Percentiles rank a stretch among this genome's conserved stretches.
Conservation (phyloP, 2,797 vertebrate species). For the Bufotes viridis region DNA sequence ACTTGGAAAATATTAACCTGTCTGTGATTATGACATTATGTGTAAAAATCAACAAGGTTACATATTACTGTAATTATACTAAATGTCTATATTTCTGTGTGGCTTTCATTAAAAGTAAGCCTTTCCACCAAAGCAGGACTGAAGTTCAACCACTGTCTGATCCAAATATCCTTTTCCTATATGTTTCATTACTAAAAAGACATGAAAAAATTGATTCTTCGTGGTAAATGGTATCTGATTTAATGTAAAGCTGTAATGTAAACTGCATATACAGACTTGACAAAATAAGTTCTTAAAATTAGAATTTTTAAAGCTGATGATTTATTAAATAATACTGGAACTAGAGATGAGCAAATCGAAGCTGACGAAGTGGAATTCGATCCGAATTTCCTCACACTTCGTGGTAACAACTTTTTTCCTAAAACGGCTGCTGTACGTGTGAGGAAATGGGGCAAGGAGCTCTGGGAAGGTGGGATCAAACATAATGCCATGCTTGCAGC, state of each 20-base stretch:
- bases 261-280: background rate
- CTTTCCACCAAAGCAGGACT: background rate
- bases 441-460: too few species aligned
- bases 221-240: background rate
- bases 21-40: background rate
- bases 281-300: background rate
- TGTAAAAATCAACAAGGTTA: constrained; percentile 3
- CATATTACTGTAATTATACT: constrained; percentile 1
- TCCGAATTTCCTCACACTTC: too few species aligned
- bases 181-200: background rate
- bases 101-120: background rate
- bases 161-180: background rate
- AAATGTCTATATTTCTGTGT: background rate
- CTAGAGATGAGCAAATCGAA: too few species aligned
- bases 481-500: too few species aligned
- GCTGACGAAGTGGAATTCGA: too few species aligned
- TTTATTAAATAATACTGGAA: background rate
- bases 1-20: constrained; percentile 2
- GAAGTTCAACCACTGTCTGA: background rate
- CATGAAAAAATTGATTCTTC: background rate
- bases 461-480: too few species aligned
- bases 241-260: background rate
- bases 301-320: background rate
- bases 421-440: too few species aligned
- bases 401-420: too few species aligned